Base-by-base conservation (phyloP, 2,113 vertebrate genomes). In the Noctilio leporinus region DNA sequence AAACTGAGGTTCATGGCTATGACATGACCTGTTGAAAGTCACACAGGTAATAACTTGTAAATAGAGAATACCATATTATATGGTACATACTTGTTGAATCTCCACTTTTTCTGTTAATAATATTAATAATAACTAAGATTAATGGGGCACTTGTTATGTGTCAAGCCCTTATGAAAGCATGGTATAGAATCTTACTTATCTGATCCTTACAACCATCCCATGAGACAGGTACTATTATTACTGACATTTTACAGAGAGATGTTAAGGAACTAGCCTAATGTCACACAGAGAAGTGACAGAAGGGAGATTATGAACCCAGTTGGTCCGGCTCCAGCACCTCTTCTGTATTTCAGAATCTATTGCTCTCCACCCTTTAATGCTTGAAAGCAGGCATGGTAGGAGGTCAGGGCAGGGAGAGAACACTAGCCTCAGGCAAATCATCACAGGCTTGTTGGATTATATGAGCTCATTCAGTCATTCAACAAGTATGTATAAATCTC, bases 291-390 rank as follows among this genome's bases (percentile, higher is more conserved):
- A 92, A 59, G 43, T 33, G 64, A 57, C 53, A 75, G 40, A 59
- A 45, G 10, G 1, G 12, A 16, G 45, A 84, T 26, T 30, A 3
- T 3, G 80, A 92, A 26, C 0, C 62, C 4, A 0, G 33, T 59
- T 26, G 1, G 0, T 67, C 3, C 28, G 77, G 30, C 35, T 82
- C 89, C 47, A 26, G 53, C 80, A 45, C 0, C 0, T 64, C 10
- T 4, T 2, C 2, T 45, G 65, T 53, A 30, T 67, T 57, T 75
- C 57, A 45, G 33, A 70, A 47, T 73, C 40, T 33, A 57, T 17
- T 33, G 51, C 20, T 93, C 45, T 53, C 76, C 65, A 9, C 26
- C 64, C 47, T 59, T 28, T 33, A 43, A 35, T 19, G 14, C 38
- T 55, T 43, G 38, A 73, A 53, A 80, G 19, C 38, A 80, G 69